Base-by-base conservation (phyloP, 2,113 vertebrate genomes). In the Opisthocomus hoazin region DNA sequence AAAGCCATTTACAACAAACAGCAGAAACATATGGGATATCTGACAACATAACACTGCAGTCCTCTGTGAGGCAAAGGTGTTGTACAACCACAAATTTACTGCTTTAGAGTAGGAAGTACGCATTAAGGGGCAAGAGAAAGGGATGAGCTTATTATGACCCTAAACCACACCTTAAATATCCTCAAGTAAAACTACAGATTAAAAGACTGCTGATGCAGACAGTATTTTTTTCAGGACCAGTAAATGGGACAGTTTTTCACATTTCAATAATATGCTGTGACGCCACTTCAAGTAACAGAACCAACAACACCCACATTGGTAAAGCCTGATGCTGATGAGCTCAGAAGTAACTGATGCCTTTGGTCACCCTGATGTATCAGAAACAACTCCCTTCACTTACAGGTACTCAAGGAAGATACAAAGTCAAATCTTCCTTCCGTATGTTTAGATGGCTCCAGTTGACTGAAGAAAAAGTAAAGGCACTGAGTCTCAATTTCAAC, bases 241-340 rank as follows among this genome's bases (percentile, higher is more conserved):
- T 61, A 41, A 48, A 66, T 1, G 2, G 69, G 90, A 39, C 1
- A 19, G 12, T 20, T 92, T 48, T 73, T 23, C 30, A 63, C 15
- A 10, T 48, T 74, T 43, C 54, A 84, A 0, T 45, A 64, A n/a
- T 4, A 61, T 4, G 12, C 5, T 45, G 18, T 21, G 32, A 64
- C 4, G 3, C 21, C 1, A 9, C 10, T 10, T 65, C 30, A 46
- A 51, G 37, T 37, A 61, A 32, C 10, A 77, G 73, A 79, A 61
- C 9, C 37, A 79, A 29, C 0, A 1, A 7, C 4, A 9, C 34
- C 53, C 37, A 27, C 5, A 3, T 16, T 2, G 2, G 56, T 2
- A 29, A 66, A 83, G 22, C 23, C 21, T 36, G 39, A 76, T 9
- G 19, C 16, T 21, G 30, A 69, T 1, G 3, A 73, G 22, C 15